Base-by-base conservation (phyloP, 2,113 vertebrate species). In the Corvus cornix region DNA sequence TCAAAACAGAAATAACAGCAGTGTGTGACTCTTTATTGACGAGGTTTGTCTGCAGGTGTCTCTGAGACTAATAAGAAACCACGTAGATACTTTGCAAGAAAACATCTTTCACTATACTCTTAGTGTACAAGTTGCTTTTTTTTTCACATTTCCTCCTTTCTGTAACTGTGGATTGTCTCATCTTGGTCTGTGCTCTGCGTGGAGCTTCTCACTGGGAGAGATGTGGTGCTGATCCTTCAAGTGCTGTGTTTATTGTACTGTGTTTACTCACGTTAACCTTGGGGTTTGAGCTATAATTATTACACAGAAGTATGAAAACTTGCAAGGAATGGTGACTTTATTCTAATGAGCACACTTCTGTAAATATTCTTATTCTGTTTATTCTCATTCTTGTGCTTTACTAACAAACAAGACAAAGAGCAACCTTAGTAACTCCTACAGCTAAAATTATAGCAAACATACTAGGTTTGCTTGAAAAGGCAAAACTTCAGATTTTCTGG, bases 221-320 rank as follows among this genome's bases (percentile, higher is more conserved):
- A 18, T 23, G 85, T 58, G 53, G 28, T 79, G 63, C 83, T 75
- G 58, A 53, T 89, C 55, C 78, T 95, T 76, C 46, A 96, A 96
- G 58, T 53, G 59, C 46, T 93, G 37, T 94, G 52, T 97, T 94
- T 97, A 79, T 86, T 86, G 72, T 80, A 55, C 66, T 95, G 80
- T 82, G 63, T 90, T 58, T 94, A 95, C 79, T 94, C 74, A 89
- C 52, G 87, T 89, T 95, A 96, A 94, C 89, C 92, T 94, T 96
- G n/a, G 22, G 18, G 55, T 96, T 91, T 97, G 78, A 94, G 84
- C 52, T 93, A 13, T 84, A 96, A 93, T 96, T 97, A 94, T 96
- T 96, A 64, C 41, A 85, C 35, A 87, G 80, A 96, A 96, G 56
- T 76, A 77, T 90, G 95, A 83, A 84, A 59, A 96, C 91, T 94